Base-by-base conservation (phyloP, 2,113 vertebrate genomes). In the Halcyon senegalensis region DNA sequence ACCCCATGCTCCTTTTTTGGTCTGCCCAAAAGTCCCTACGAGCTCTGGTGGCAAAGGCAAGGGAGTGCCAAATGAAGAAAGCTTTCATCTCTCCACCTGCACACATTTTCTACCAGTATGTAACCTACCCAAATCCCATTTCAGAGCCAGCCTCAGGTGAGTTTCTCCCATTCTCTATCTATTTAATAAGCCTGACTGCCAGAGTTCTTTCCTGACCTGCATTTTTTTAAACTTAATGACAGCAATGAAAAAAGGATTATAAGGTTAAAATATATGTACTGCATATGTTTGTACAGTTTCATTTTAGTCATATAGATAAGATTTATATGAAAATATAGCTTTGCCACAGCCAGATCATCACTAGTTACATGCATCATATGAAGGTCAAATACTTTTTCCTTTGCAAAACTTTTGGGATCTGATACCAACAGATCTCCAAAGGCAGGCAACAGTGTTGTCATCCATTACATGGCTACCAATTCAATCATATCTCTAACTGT, bases 151-250 rank as follows among this genome's bases (percentile, higher is more conserved):
- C 50, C n/a, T 23, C 50, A 73, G 55, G 35, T 74, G 44, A 90
- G 67, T 66, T 93, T 73, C 88, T 58, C 35, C 95, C 94, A 96
- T 95, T 95, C 89, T 95, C 89, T 81, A 17, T 13, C 94, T 93
- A 95, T 95, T 95, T 96, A 96, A 97, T 72, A 96, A 96, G 74
- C n/a, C 86, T 84, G 62, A 53, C 83, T 79, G 97, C 96, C 89
- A 27, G 28, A 20, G 91, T 85, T 95, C 96, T 90, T 84, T 91
- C 37, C 90, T 94, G 33, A 91, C 64, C 11, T 25, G 88, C 67
- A 84, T 77, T 87, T 88, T 88, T 94, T 94, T 86, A 92, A 91
- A 91, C 74, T 66, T 89, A 96, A 89, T 80, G 50, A 78, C 28
- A 93, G n/a, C 75, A 84, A 88, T 62, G 46, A 64, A 79, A 58